Evolutionary conservation across 2,113 vertebrate species (phyloP), one percentile per base, ranked within the genome.

Genomic region (Brachirus orientalis): DNA sequence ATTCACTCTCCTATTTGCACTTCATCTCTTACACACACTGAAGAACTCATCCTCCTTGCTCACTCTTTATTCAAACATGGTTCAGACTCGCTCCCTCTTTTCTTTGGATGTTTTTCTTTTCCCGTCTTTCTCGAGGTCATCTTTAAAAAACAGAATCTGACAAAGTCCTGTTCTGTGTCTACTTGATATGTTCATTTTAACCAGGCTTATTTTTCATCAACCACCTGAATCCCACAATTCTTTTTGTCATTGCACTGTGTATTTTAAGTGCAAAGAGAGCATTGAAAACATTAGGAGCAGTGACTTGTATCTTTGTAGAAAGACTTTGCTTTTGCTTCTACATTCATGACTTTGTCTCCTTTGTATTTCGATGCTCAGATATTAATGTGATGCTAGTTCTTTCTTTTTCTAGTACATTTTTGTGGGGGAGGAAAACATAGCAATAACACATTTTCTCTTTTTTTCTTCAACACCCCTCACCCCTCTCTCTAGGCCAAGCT

Each of bases 401-500:
- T n/a, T n/a, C n/a, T n/a, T n/a, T n/a, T n/a, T n/a, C n/a, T n/a
- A n/a, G n/a, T n/a, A n/a, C n/a, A n/a, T n/a, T n/a, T n/a, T n/a
- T n/a, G n/a, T n/a, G n/a, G n/a, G n/a, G n/a, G n/a, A n/a, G n/a
- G n/a, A n/a, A n/a, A 44, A 43, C n/a, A 40, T 10, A 54, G 7
- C 20, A 22, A 36, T 72, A 65, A 75, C 5, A 5, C 13, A 1
- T 2, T 58, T 33, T 44, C 28, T 22, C 40, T 56, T 35, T 36
- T 58, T 50, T 59, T 40, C 14, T 11, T 10, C 11, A 20, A 2
- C 2, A 1, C 56, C 14, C 38, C 33, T 38, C 1, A 0, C 11
- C 14, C n/a, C 74, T 62, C 52, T 67, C 52, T 48, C 10, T 85
- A 97, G 96, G 95, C 96, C 72, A 98, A 98, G 88, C 90, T 98